Conservation (phyloP, 1,140 invertebrate species). For the Trissolcus basalis region DNA sequence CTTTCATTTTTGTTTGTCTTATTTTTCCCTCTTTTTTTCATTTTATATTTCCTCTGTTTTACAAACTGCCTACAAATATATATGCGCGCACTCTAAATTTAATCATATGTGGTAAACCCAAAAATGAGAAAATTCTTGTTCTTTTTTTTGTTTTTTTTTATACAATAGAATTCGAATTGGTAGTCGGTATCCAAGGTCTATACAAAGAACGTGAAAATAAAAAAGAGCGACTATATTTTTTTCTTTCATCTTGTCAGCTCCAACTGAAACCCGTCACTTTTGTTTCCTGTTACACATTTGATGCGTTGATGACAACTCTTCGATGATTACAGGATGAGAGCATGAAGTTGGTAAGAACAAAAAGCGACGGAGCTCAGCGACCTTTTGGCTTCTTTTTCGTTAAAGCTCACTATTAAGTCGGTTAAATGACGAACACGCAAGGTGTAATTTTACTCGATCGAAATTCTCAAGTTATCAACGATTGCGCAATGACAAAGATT, state of each 20-base stretch:
- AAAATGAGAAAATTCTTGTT: constrained; percentile 14
- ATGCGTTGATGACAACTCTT: neutral
- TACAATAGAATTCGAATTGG: constrained; percentile 34
- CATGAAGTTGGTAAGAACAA: neutral
- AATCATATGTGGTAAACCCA: constrained; percentile 29
- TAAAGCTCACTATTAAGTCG: constrained; percentile 47
- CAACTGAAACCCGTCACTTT: neutral
- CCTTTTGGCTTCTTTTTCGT: constrained; percentile 22
- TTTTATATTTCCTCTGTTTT: constrained; percentile 9
- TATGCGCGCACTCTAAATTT: constrained; percentile 21
- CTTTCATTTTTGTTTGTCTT: constrained; percentile 22
- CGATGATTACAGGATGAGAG: neutral
- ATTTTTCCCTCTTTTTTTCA: neutral
- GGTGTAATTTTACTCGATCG: constrained; percentile 40
- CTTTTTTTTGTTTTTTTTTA: too few species aligned
- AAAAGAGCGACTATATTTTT: constrained; percentile 47
- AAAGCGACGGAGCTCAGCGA: constrained; percentile 4
- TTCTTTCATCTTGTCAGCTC: constrained; percentile 37
- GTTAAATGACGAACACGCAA: constrained; percentile 54
- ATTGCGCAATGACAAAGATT: constrained; percentile 53
- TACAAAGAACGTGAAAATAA: constrained; percentile 47
- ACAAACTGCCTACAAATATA: constrained; percentile 26
- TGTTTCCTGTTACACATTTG: constrained; percentile 3
- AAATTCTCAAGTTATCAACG: constrained; percentile 36
- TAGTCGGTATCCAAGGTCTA: constrained; percentile 52